Conservation (phyloP, 1,140 invertebrate genomes). For the Apolygus lucorum region DNA sequence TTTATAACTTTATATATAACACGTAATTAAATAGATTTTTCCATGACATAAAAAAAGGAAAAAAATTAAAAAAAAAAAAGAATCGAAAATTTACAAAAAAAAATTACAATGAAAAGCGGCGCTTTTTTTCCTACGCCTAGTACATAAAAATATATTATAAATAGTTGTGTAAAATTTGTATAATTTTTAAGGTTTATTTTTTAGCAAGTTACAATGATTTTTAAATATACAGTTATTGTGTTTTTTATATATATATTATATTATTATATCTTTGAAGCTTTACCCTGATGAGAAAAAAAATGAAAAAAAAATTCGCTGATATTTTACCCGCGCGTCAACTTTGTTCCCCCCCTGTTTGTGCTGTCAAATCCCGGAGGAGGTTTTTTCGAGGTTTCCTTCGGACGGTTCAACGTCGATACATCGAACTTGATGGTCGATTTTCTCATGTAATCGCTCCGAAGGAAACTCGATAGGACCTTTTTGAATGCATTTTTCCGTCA, state of each 20-base stretch:
- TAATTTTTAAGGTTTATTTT: slow-evolving; percentile 16
- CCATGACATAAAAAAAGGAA: not conserved
- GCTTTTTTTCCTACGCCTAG: slow-evolving; percentile 14
- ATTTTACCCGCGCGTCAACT: not conserved
- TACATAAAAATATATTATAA: slow-evolving; percentile 16
- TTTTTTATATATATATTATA: slow-evolving; percentile 17
- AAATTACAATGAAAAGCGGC: slow-evolving; percentile 1
- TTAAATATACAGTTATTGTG: slow-evolving; percentile 4
- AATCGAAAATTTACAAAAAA: not conserved
- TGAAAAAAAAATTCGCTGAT: not conserved
- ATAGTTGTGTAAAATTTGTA: slow-evolving; percentile 17
- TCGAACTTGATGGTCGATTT: too few relatives aligned
- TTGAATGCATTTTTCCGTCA: not conserved
- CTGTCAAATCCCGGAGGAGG: not conserved
- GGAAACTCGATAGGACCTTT: not conserved
- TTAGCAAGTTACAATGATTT: slow-evolving; percentile 12
- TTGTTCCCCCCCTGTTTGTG: not conserved
- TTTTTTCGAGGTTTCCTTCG: not conserved
- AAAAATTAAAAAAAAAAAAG: not conserved
- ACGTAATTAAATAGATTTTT: not conserved
- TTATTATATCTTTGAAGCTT: slow-evolving; percentile 17
- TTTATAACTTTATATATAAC: slow-evolving; percentile 1
- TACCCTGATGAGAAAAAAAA: not conserved
- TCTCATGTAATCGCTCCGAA: not conserved
- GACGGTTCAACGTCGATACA: too few relatives aligned